A percentile compares a stretch with the other conserved stretches of the same genome.
Conservation (phyloP, 2,888 invertebrate genomes). For the Patella pellucida region DNA sequence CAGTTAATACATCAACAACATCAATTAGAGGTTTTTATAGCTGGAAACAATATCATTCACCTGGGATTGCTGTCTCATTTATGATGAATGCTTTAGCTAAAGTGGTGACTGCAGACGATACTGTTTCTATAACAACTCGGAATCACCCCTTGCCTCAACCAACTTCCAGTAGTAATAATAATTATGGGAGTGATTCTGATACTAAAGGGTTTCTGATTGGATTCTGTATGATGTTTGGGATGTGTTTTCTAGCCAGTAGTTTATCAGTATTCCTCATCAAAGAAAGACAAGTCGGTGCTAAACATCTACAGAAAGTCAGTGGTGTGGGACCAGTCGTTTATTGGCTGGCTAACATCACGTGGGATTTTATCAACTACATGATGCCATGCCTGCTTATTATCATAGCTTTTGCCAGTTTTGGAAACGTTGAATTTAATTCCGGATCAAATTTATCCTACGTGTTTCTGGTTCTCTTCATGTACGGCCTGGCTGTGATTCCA, state of each 20-base stretch:
- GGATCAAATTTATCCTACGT: slow-evolving; percentile 66
- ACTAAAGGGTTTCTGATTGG: slow-evolving; percentile 48
- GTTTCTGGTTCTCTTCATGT: slow-evolving; percentile 78
- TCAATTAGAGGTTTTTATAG: slow-evolving; percentile 83
- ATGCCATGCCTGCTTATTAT: slow-evolving; percentile 76
- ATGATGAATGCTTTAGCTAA: slow-evolving; percentile 41
- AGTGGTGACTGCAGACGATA: slow-evolving; percentile 24
- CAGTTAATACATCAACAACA: slow-evolving; percentile 8
- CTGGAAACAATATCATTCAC: slow-evolving; percentile 83
- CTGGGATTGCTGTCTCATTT: slow-evolving; percentile 77
- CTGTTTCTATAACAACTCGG: slow-evolving; percentile 35
- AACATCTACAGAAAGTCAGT: slow-evolving; percentile 66
- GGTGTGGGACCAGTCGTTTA: slow-evolving; percentile 73
- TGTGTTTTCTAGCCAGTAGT: slow-evolving; percentile 64
- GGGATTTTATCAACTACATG: slow-evolving; percentile 79
- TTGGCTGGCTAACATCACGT: slow-evolving; percentile 80
- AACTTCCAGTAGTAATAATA: slow-evolving; percentile 14
- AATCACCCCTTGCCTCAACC: slow-evolving; percentile 42
- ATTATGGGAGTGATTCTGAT: neutral
- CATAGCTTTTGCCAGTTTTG: slow-evolving; percentile 78
- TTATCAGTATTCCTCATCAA: slow-evolving; percentile 64
- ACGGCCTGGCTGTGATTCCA: slow-evolving; percentile 82
- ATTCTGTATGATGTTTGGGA: slow-evolving; percentile 59
- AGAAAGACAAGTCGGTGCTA: slow-evolving; percentile 57
- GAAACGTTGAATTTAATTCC: slow-evolving; percentile 77